Base-by-base conservation (phyloP, 2,797 vertebrate genomes). In the Onychomys arenicola region DNA sequence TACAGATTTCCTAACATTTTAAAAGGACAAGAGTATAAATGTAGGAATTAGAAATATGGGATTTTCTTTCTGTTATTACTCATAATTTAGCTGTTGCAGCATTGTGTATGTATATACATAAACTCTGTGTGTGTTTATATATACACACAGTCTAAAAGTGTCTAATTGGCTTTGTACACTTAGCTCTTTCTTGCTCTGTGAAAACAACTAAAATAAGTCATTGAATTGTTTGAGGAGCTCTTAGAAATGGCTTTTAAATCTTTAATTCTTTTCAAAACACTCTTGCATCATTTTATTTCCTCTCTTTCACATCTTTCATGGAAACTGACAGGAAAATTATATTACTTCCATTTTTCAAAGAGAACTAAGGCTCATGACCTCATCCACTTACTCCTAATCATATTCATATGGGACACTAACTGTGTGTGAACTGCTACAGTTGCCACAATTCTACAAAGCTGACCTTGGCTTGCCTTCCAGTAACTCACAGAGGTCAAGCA, bases 11-110 rank as follows among this genome's bases (percentile, higher is more conserved):
- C 34, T 65, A 80, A 69, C 13, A 52, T 89, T 95, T 46, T 76
- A 29, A 34, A 92, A 89, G 37, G 0, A 10, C 14, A 76, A 40
- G 46, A 63, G 40, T 85, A 67, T 75, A 81, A 67, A 81, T 96
- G 61, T 73, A 17, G 11, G 17, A 91, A 93, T 63, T 84, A 85
- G 84, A 97, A 91, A 57, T 88, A 19, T 13, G 49, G 93, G 57
- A 88, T 88, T 93, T 23, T 96, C 57, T 84, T 94, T 91, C 12
- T 52, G 73, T 78, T 89, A 89, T 94, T 83, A 43, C 46, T 95
- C 65, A 94, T 57, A 88, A 82, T 67, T 67, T 87, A 97, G 77
- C 6, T 94, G 21, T 65, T 90, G 67, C n/a, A 23, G 4, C 73
- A 91, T 76, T 91, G 2, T 37, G 17, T 67, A 32, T 57, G 23